Evolutionary conservation across 37 sponge, comb jelly and placozoan genomes (phyloP).

Genomic region (Axinella damicornis): DNA sequence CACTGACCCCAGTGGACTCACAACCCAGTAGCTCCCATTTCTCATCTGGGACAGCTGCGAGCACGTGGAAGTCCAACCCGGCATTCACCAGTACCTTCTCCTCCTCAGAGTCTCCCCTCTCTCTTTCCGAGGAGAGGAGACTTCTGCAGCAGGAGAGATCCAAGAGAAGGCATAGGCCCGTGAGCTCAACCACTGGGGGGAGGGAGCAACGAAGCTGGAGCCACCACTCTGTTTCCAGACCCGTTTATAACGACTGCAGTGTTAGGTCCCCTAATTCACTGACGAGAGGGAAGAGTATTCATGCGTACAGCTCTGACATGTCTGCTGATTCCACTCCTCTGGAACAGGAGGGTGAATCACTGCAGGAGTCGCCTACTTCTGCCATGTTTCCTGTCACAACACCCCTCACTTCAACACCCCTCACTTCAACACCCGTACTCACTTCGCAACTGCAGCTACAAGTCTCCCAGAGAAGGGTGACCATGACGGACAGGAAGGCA

Average conservation of each 20-base stretch:
- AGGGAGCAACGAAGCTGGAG: neutral
- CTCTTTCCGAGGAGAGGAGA: constrained; percentile 30
- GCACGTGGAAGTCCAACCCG: constrained; percentile 8
- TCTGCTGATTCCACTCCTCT: too few relatives aligned
- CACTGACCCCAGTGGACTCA: constrained; percentile 18
- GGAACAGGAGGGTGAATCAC: too few relatives aligned
- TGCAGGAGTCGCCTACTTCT: too few relatives aligned
- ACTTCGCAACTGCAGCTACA: neutral
- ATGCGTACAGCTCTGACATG: too few relatives aligned
- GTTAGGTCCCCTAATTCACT: too few relatives aligned
- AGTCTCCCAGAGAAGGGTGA: constrained; percentile 6
- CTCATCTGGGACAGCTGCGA: neutral
- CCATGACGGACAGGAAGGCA: neutral
- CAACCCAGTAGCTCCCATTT: neutral
- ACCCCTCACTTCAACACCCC: constrained; percentile 15
- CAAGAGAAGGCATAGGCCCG: neutral
- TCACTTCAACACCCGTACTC: neutral
- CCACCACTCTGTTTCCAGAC: too few relatives aligned
- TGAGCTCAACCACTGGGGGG: neutral
- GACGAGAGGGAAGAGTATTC: too few relatives aligned
- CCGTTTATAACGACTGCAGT: too few relatives aligned
- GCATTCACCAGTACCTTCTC: neutral
- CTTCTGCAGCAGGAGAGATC: constrained; percentile 24
- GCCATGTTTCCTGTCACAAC: neutral
- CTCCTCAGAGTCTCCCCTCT: constrained; percentile 9